phyloP scores from a whole-genome alignment of 2,797 vertebrate genomes.

The Salmo trutta region DNA sequence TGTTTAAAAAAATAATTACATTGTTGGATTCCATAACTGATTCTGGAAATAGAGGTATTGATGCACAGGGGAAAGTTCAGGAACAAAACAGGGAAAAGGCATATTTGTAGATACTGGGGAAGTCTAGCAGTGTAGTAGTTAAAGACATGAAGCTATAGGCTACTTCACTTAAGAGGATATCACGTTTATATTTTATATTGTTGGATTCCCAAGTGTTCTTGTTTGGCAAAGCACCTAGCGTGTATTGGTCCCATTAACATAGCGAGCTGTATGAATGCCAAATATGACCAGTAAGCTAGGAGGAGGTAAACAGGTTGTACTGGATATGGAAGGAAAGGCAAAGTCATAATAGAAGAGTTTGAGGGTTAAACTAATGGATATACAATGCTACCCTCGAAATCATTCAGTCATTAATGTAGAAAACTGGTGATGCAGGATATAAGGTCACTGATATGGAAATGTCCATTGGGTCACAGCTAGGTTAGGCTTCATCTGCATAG shows the following conservation, averaged over 20 bases:
- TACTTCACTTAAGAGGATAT: neutral
- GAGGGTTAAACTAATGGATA: neutral
- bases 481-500: too few species aligned
- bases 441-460: neutral
- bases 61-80: neutral
- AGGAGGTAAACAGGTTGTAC: neutral
- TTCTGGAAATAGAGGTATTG: conserved; percentile 1
- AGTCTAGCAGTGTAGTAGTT: neutral
- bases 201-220: neutral
- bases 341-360: neutral
- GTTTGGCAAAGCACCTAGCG: neutral
- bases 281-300: neutral
- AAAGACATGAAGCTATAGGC: neutral
- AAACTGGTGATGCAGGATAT: neutral
- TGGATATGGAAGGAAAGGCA: neutral
- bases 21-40: conserved; percentile 5
- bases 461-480: too few species aligned
- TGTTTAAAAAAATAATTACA: neutral
- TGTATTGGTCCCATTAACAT: neutral
- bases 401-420: neutral
- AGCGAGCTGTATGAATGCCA: neutral
- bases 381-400: neutral
- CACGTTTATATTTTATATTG: neutral
- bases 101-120: neutral
- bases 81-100: neutral